Evolutionary conservation across 2,113 vertebrate species (phyloP).

Genomic region (Grallaria varia): DNA sequence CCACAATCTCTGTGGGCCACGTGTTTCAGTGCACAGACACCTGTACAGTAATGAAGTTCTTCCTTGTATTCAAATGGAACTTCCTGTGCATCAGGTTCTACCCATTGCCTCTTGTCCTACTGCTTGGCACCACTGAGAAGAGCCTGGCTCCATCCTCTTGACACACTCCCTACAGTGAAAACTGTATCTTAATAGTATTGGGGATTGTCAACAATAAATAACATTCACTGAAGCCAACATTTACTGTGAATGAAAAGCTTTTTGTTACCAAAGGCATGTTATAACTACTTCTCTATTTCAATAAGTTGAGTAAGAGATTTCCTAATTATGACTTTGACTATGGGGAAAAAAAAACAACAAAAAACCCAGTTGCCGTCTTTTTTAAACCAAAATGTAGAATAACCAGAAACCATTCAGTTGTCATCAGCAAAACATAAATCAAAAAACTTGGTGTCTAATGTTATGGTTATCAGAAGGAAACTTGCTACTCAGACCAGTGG

Average conservation of each 20-base stretch:
- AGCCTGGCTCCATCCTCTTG: neutral
- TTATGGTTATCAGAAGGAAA: neutral
- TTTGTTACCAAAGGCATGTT: neutral
- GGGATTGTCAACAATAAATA: neutral
- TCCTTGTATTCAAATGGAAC: neutral
- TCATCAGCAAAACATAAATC: neutral
- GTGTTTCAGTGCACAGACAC: neutral
- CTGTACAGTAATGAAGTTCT: neutral
- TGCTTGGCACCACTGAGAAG: neutral
- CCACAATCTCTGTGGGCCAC: neutral
- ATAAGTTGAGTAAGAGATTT: neutral
- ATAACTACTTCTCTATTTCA: neutral
- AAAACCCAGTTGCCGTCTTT: neutral
- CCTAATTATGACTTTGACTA: neutral
- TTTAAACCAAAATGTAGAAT: neutral
- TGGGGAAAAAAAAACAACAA: neutral
- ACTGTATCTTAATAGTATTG: neutral
- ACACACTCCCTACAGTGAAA: neutral
- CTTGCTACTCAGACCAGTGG: neutral
- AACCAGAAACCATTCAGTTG: neutral
- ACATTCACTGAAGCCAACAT: neutral
- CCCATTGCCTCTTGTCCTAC: accelerated
- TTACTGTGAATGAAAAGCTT: neutral
- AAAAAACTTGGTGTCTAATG: neutral
- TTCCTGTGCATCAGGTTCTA: neutral